Conservation (phyloP, 2,113 vertebrate genomes). For the Haliaeetus leucogaster region DNA sequence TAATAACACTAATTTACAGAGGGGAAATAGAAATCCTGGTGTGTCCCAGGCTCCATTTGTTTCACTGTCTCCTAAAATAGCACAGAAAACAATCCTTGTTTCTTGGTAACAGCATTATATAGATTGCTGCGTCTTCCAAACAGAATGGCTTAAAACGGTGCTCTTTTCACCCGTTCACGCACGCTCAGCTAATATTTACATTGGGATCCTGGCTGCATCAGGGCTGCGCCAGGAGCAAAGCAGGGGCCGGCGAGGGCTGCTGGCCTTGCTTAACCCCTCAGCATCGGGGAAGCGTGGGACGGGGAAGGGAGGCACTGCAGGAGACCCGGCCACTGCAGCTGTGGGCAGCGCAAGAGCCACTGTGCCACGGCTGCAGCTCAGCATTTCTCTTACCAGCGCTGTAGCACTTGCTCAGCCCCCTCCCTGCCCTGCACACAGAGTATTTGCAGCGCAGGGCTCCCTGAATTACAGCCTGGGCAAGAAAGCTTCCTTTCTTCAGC, state of each 20-base stretch:
- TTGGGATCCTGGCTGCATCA: not conserved
- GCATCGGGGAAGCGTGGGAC: not conserved
- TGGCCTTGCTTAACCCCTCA: not conserved
- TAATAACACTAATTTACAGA: constrained; percentile 20
- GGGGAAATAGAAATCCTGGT: constrained; percentile 4
- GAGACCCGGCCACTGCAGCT: fast-evolving
- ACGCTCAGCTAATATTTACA: constrained; percentile 23
- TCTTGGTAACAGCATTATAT: constrained; percentile 23
- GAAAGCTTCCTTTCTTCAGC: not conserved
- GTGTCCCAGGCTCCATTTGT: not conserved
- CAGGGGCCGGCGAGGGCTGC: not conserved
- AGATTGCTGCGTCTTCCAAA: not conserved
- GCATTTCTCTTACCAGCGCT: not conserved
- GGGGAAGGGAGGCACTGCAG: fast-evolving
- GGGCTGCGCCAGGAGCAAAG: not conserved
- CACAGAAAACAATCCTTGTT: constrained; percentile 5
- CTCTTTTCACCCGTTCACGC: not conserved
- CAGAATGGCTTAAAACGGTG: not conserved
- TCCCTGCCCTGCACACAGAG: not conserved
- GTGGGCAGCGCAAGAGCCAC: not conserved
- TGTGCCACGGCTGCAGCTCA: not conserved
- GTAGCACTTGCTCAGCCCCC: not conserved
- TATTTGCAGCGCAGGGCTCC: not conserved
- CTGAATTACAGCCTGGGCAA: not conserved
- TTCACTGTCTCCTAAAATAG: constrained; percentile 43